Evolutionary conservation across 2,888 invertebrate species (phyloP).

Genomic region (Rhodophaea formosa): DNA sequence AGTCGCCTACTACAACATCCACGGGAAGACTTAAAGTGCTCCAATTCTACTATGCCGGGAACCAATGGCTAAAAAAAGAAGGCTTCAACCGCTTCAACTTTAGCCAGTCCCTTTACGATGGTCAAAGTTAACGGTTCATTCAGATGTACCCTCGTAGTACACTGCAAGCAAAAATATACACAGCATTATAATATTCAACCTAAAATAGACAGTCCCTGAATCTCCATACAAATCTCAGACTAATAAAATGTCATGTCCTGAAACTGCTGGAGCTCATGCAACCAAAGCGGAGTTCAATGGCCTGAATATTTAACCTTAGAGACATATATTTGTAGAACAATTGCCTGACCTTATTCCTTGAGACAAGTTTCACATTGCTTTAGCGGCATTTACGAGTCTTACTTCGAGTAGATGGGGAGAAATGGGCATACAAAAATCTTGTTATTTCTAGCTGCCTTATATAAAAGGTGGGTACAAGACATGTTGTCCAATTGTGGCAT

Average conservation of each 20-base stretch:
- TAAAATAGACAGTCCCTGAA: neutral
- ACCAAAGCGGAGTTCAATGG: conserved; percentile 42
- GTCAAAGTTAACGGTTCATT: no score
- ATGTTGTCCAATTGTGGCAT: no score
- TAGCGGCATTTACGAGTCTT: neutral
- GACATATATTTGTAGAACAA: conserved; percentile 49
- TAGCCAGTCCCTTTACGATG: no score
- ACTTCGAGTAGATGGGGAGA: neutral
- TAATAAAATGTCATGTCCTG: conserved; percentile 17
- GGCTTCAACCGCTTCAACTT: no score
- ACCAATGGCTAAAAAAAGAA: no score
- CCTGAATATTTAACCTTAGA: conserved; percentile 46
- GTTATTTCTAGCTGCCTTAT: neutral
- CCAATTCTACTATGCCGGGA: no score
- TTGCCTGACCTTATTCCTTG: conserved; percentile 50
- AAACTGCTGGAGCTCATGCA: conserved; percentile 40
- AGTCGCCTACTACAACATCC: no score
- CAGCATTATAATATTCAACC: neutral
- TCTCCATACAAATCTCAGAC: conserved; percentile 6
- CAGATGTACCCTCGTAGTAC: no score
- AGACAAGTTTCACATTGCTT: neutral
- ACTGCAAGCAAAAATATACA: no score
- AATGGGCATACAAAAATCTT: no score
- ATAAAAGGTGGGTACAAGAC: no score
- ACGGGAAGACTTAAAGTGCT: no score